These are phyloP conservation scores for Zaprionus tsacasi DNA, from an alignment of 1,140 invertebrate genomes.

Conservation along the genomic window DNA sequence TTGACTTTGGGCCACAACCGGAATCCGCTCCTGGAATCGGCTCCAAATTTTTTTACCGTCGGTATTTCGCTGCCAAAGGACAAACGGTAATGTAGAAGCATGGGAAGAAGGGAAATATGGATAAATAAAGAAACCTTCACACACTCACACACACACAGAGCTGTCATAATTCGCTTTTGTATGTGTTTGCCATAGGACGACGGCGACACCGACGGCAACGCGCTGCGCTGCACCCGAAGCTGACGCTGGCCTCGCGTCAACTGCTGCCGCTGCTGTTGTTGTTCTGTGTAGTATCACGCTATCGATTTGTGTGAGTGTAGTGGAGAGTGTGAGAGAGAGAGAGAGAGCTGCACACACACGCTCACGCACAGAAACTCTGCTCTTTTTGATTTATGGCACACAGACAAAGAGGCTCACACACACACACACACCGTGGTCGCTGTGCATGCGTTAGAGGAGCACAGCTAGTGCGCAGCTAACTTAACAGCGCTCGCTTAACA, in stretches of 20 bases:
- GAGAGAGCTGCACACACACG: not conserved
- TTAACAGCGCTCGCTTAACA: constrained; percentile 36
- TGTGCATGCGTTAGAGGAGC: constrained; percentile 47
- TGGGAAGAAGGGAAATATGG: constrained; percentile 59
- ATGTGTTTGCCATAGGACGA: constrained; percentile 65
- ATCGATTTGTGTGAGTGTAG: constrained; percentile 34
- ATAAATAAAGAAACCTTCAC: constrained; percentile 62
- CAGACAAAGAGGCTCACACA: too few species aligned
- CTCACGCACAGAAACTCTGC: constrained; percentile 6
- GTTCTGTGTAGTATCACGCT: not conserved
- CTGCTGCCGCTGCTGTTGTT: constrained; percentile 12
- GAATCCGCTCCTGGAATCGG: too few species aligned
- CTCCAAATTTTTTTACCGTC: constrained; percentile 45
- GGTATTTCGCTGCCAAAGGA: constrained; percentile 63
- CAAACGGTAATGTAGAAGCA: constrained; percentile 27
- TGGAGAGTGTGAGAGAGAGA: constrained; percentile 12
- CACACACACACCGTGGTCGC: constrained; percentile 23
- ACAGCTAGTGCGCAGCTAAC: constrained; percentile 36
- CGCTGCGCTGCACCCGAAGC: constrained; percentile 44
- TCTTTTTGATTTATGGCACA: constrained; percentile 53
- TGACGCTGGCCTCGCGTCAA: constrained; percentile 29
- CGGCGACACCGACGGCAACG: constrained; percentile 1
- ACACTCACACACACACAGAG: constrained; percentile 37
- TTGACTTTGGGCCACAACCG: too few species aligned
- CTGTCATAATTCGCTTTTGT: constrained; percentile 82